phyloP scores from a whole-genome alignment of 2,797 vertebrate species.

The Falco columbarius region DNA sequence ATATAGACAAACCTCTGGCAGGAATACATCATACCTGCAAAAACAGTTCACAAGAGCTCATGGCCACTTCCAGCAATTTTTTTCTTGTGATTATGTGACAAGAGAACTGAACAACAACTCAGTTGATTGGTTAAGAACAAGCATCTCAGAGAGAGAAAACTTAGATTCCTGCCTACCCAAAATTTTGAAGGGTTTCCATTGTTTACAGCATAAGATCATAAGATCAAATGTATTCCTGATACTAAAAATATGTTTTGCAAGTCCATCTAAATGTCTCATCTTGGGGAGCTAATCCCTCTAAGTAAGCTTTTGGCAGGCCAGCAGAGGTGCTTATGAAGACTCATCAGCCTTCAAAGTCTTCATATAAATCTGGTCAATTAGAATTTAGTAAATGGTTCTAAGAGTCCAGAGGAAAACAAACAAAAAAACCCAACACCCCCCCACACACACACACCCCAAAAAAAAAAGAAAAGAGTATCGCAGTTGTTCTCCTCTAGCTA shows the following conservation, averaged over 20 bases:
- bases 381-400: background rate
- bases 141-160: background rate
- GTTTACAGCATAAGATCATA: background rate
- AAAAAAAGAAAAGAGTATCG: background rate
- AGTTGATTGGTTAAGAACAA: background rate
- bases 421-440: background rate
- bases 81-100: background rate
- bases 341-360: background rate
- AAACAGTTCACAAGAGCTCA: background rate
- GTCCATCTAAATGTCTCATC: background rate
- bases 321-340: background rate
- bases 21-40: background rate
- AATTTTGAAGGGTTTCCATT: background rate
- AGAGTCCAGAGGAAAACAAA: background rate
- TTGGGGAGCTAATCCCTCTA: background rate
- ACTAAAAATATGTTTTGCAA: background rate
- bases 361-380: background rate
- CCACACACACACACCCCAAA: too few species aligned
- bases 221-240: background rate
- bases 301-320: background rate
- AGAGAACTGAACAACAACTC: background rate
- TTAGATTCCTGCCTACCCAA: background rate
- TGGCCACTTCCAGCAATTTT: background rate
- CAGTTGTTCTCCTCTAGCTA: background rate
- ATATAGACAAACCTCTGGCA: background rate